Evolutionary conservation across 2,888 invertebrate genomes (phyloP), one percentile per base, ranked within the genome.

Genomic region (Sesia bembeciformis): DNA sequence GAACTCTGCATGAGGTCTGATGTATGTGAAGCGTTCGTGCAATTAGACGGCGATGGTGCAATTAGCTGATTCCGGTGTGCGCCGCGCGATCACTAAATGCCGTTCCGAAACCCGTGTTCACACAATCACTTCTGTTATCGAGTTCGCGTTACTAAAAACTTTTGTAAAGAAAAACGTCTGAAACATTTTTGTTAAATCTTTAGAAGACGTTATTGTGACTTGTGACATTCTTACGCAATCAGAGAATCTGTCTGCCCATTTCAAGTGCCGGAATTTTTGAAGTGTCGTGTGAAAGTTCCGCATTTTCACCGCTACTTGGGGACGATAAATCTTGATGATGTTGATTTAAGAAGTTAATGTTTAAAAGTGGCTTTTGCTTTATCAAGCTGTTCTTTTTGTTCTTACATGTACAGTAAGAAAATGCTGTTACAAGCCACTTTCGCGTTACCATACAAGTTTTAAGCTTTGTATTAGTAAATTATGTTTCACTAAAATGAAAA

Each of bases 11-110:
- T 69, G 68, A 63, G 66, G 65, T 65, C 64, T 68, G 67, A 70
- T 74, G 62, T 61, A 74, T 67, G 67, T 65, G 69, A 68, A 66
- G 61, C 61, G 59, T 56, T 66, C 59, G 54, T 66, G 62, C 67
- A 75, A 78, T 80, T 78, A 76, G 62, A 73, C 66, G 66, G 66
- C 64, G 65, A 68, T 72, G 68, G 63, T 72, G 74, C 70, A 77
- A 79, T 79, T 74, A 74, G 58, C 54, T 63, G 66, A 71, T 70
- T 65, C 66, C 67, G 64, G 64, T 65, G 62, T 60, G 60, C 55
- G 56, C 60, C 66, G 62, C 55, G 64, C 56, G 57, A 61, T 39
- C 50, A 38, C 39, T 68, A 61, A 68, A 65, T 65, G 61, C 60
- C 56, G 62, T 65, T 66, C 62, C 51, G 58, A 69, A 70, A 66